Evolutionary conservation across 1,140 invertebrate genomes (phyloP), one percentile per base, ranked within the genome.

Genomic region (Maconellicoccus hirsutus): DNA sequence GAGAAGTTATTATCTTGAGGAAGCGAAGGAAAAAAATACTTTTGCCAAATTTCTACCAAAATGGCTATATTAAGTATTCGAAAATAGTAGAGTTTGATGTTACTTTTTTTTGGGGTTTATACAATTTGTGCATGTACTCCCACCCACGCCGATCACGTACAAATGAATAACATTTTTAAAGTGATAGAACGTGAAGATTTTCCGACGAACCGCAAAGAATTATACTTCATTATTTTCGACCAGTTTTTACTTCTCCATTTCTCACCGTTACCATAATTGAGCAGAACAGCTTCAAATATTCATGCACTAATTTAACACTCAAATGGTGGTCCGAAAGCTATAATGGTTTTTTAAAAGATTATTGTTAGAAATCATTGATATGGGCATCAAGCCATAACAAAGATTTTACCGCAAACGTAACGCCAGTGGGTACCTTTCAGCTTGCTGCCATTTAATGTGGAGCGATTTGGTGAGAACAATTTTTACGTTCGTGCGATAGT

Each of bases 221-320:
- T 16, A 19, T 52, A 52, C 16, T 52, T 19, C 12, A 52, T 52
- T 52, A 19, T 52, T 52, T 52, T 52, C 42, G 42, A 16, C 12
- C 42, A 52, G n/a, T 52, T 52, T 19, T 8, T 19, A 19, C 42
- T 8, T 16, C 16, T 52, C 42, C 12, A 16, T 2, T 52, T 52
- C 42, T 52, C 16, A 52, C 42, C 42, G 42, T 52, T 52, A 52
- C 42, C 16, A 19, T 52, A 52, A 52, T 52, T 52, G 42, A 52
- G 42, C 42, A 52, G 42, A 52, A 52, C 42, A 52, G n/a, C 42
- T 52, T 52, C 42, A 52, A 52, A 52, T 52, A 52, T 52, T 52
- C 42, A 52, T 52, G 42, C 42, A 52, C 42, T 52, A 52, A 52
- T 52, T 52, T 52, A 52, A 52, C 42, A 52, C 42, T 52, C 42